Evolutionary conservation across 37 sponge, comb jelly and placozoan genomes (phyloP).

Genomic region (Hormiphora californensis): DNA sequence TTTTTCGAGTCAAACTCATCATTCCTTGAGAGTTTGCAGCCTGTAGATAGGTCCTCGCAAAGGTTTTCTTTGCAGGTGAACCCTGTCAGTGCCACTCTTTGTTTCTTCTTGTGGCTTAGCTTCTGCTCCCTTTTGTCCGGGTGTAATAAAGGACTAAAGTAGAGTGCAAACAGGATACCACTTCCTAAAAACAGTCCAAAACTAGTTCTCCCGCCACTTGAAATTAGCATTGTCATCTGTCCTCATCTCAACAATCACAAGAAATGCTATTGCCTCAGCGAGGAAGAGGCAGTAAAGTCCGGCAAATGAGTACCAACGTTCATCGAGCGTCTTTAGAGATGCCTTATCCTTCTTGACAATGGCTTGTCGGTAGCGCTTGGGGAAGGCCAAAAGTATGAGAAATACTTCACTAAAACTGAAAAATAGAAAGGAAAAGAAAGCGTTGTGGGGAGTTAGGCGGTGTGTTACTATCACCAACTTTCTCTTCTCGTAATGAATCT

Average conservation of each 20-base stretch:
- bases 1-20: too few relatives aligned
- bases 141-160: conserved; percentile 6
- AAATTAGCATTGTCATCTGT: background rate
- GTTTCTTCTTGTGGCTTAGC: background rate
- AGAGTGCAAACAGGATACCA: background rate
- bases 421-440: conserved; percentile 23
- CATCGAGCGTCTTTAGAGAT: background rate
- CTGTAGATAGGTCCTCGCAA: too few relatives aligned
- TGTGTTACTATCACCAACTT: background rate
- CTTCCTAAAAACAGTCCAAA: background rate
- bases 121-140: conserved; percentile 15
- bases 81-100: too few relatives aligned
- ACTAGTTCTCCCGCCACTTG: background rate
- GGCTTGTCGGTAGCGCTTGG: conserved; percentile 27
- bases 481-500: background rate
- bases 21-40: too few relatives aligned
- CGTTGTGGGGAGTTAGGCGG: background rate
- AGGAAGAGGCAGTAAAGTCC: background rate
- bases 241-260: background rate
- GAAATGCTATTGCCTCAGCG: background rate
- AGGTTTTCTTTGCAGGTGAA: too few relatives aligned
- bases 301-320: background rate
- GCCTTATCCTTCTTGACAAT: background rate
- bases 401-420: conserved; percentile 28
- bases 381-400: conserved; percentile 6